Base-by-base conservation (phyloP, 1,140 invertebrate species). In the Whitmania pigra region DNA sequence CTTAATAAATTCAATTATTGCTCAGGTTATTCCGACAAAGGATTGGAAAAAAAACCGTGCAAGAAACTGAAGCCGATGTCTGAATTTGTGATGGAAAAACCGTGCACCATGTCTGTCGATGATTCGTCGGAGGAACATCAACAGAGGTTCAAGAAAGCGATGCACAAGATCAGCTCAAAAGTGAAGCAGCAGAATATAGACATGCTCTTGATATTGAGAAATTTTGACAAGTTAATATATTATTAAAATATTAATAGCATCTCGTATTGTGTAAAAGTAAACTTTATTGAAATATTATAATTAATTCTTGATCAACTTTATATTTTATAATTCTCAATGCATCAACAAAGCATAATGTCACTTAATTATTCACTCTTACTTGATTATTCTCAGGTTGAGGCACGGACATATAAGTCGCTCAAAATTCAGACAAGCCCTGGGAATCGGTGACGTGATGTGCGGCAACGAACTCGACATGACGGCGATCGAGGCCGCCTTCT, bases 81-180 rank as follows among this genome's bases (percentile, higher is more conserved):
- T 13, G 57, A 63, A 11, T 63, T 63, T 25, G 22, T 63, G 57
- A 25, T 22, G 22, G 29, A 63, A 7, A 63, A 63, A 63, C 29
- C 57, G 29, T 22, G 57, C 22, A 63, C 57, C 11, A 63, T 63
- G 29, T 13, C 22, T 11, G 29, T 22, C 1, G 57, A 63, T 13
- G 29, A 3, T 18, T 63, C 29, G 22, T 63, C 57, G 3, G 57
- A 13, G 20, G 57, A 63, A 18, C 57, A 63, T 13, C 22, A 63
- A 13, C 29, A 25, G 57, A 63, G 57, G 57, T 31, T 25, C 57
- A 31, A 63, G 22, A 63, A 20, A n/a, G 57, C 57, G 1, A 63
- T 63, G 57, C 9, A 31, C 57, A 63, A 63, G 57, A 63, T 63
- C 57, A 31, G 22, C 57, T 63, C 57, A 11, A 63, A 63, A 63